phyloP scores from a whole-genome alignment of 53 echinoderm and acorn worm species.

The Mesocentrotus franciscanus region DNA sequence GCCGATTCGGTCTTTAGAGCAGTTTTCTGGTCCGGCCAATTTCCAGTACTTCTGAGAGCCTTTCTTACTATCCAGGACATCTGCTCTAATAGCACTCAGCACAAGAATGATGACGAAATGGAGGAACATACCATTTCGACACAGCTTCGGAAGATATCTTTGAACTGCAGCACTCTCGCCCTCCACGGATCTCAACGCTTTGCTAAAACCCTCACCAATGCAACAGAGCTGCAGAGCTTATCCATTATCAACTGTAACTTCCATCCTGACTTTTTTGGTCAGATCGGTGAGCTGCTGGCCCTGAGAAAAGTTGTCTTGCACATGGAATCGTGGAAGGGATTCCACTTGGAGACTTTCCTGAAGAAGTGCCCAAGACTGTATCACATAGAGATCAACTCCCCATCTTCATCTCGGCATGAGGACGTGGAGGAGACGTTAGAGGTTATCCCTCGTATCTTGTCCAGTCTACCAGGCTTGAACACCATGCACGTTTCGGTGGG shows the following conservation, averaged over 20 bases:
- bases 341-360: conserved; percentile 54
- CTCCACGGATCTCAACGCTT: conserved; percentile 15
- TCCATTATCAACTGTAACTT: conserved; percentile 40
- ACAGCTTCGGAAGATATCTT: not conserved
- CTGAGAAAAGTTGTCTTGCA: conserved; percentile 34
- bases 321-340: conserved; percentile 1
- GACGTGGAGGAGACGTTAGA: conserved; percentile 10
- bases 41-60: conserved; percentile 7
- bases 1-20: conserved; percentile 18
- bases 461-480: not conserved
- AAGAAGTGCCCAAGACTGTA: conserved; percentile 2
- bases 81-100: not conserved
- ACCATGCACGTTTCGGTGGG: conserved; percentile 47
- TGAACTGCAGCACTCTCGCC: not conserved
- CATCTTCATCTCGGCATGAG: not conserved
- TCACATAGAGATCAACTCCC: conserved; percentile 46
- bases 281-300: conserved; percentile 30
- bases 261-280: conserved; percentile 31
- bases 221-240: not conserved
- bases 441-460: not conserved
- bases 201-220: conserved; percentile 33
- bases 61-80: conserved; percentile 33
- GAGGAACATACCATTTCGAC: not conserved
- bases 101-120: not conserved
- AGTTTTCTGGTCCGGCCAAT: conserved; percentile 42